Evolutionary conservation across 1,140 invertebrate genomes (phyloP), one percentile per base, ranked within the genome.

Genomic region (Drosophila jambulina): DNA sequence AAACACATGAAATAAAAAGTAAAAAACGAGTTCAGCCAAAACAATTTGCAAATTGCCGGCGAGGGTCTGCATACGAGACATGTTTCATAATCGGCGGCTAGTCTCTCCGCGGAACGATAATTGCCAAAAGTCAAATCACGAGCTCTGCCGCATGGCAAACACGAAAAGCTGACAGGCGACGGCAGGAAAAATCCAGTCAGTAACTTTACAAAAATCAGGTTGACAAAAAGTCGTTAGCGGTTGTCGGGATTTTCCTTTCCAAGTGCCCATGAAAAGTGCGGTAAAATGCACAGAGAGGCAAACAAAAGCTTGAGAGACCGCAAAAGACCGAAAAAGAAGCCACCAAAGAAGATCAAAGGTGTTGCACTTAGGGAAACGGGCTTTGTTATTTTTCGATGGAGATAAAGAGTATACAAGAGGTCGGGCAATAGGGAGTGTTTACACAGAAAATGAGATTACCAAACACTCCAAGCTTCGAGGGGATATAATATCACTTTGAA

Each of bases 111-210:
- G 36, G 13, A 75, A 75, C 58, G 70, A 75, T 75, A 75, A 75
- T 75, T 75, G 56, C 71, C 69, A 75, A 75, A 75, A 75, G 57
- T 71, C 69, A 75, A 62, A 75, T 74, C 71, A 75, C 71, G 71
- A 46, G 57, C 46, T 9, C 46, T 4, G 25, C 46, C 46, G 45
- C 49, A 40, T 58, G 23, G 45, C 49, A 57, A 70, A 57, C 51
- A 38, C 34, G 65, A 69, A 48, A 21, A 54, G 40, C 63, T 53
- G 32, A 69, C 64, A 69, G 29, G 34, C 27, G 23, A 34, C 9
- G 27, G n/a, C 6, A 5, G 27, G 7, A 53, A 54, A 53, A 54
- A 36, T 36, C 7, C 32, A 32, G 29, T 27, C 49, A 27, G 25
- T 49, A 21, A 53, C 7, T 17, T 64, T n/a, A 42, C n/a, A 53